A percentile compares a stretch with the other conserved stretches of the same genome.
Conservation (phyloP, 2,113 vertebrate species). For the Isichthys henryi region DNA sequence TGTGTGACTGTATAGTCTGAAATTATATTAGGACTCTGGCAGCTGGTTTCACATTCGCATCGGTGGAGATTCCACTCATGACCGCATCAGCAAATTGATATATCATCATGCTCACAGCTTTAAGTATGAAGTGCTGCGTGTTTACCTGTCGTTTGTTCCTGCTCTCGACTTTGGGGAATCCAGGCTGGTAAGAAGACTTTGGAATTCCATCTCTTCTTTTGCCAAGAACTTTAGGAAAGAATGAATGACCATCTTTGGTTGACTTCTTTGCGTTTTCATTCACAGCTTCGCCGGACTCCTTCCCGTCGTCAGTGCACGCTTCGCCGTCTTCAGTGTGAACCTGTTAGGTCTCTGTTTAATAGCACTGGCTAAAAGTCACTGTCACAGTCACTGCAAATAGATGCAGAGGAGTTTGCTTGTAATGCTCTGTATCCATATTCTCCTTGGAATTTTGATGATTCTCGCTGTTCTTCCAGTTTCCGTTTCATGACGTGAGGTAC, state of each 20-base stretch:
- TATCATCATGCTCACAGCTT: neutral
- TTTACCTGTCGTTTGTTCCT: neutral
- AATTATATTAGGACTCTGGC: neutral
- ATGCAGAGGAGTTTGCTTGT: neutral
- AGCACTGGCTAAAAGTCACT: neutral
- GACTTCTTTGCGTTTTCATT: neutral
- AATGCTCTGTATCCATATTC: neutral
- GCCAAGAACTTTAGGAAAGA: slow-evolving; percentile 31
- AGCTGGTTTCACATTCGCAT: neutral
- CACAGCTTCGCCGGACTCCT: neutral
- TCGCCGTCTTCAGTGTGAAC: neutral
- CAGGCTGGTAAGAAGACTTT: slow-evolving; percentile 54
- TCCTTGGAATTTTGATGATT: neutral
- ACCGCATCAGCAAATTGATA: neutral
- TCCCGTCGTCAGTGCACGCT: neutral
- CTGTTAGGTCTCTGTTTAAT: neutral
- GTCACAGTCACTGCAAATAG: neutral
- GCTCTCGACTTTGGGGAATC: slow-evolving; percentile 57
- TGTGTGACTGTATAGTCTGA: neutral
- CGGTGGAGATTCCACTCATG: neutral
- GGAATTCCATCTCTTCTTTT: slow-evolving; percentile 29
- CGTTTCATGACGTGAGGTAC: neutral
- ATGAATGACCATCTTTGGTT: neutral
- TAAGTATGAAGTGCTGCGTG: neutral
- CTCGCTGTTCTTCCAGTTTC: neutral